These are phyloP conservation scores for Odocoileus virginianus DNA, from an alignment of 2,113 vertebrate genomes.

Conservation along the genomic window DNA sequence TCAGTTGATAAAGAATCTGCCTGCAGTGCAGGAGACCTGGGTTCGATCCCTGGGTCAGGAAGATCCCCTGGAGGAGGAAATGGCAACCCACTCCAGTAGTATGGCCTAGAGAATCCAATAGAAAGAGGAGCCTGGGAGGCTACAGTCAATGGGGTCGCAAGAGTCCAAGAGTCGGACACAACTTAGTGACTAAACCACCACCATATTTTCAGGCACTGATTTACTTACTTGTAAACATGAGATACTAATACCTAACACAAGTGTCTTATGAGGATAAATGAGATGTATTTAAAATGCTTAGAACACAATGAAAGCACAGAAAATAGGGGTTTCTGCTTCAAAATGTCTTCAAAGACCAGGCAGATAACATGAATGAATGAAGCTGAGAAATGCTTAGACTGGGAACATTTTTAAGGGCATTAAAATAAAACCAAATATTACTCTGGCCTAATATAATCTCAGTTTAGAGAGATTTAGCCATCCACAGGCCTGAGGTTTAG, in stretches of 20 bases:
- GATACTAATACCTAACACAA: neutral
- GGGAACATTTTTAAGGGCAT: neutral
- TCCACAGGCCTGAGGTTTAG: neutral
- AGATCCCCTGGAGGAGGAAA: neutral
- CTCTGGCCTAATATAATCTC: neutral
- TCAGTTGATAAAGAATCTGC: neutral
- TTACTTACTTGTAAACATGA: neutral
- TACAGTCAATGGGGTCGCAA: neutral
- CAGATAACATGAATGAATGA: neutral
- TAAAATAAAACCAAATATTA: neutral
- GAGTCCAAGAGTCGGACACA: rapidly evolving
- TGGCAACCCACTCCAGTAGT: neutral
- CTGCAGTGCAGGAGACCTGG: neutral
- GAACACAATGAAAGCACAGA: neutral
- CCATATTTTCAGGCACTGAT: neutral
- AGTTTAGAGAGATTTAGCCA: neutral
- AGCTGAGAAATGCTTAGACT: neutral
- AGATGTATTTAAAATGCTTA: neutral
- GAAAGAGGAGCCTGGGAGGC: neutral
- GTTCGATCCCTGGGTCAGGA: neutral
- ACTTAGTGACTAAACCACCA: neutral
- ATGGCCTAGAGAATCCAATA: neutral
- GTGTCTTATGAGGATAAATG: neutral
- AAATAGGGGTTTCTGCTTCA: neutral
- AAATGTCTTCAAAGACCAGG: neutral